Percentiles rank a stretch among this genome's conserved stretches.
phyloP scores from a whole-genome alignment of 2,797 vertebrate genomes.

The Florisuga fusca region DNA sequence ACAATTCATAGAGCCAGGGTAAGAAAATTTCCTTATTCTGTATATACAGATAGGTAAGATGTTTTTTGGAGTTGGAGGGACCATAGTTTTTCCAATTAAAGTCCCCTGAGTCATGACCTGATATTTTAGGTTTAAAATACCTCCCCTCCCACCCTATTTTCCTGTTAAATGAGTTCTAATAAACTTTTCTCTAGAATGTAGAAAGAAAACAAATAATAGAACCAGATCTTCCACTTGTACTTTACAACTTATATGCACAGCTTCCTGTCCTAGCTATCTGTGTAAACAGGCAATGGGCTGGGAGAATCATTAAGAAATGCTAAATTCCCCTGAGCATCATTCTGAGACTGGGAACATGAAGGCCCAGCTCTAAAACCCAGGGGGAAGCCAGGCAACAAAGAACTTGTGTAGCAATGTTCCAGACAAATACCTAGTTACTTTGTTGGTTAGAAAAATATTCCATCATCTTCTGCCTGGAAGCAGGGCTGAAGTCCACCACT shows the following conservation, averaged over 20 bases:
- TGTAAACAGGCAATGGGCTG: neutral
- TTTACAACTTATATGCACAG: neutral
- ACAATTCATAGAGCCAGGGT: neutral
- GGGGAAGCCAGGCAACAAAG: neutral
- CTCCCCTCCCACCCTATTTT: neutral
- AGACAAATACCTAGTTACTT: neutral
- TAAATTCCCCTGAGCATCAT: neutral
- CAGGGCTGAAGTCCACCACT: neutral
- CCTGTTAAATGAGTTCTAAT: neutral
- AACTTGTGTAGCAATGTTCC: neutral
- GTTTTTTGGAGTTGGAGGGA: neutral
- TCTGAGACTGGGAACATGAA: neutral
- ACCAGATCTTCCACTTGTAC: neutral
- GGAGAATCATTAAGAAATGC: neutral
- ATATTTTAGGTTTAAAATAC: neutral
- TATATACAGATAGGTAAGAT: neutral
- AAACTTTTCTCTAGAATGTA: neutral
- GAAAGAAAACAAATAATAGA: neutral
- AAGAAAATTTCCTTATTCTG: neutral
- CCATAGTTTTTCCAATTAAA: neutral
- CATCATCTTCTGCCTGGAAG: neutral
- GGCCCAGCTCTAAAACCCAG: neutral
- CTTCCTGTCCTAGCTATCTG: neutral
- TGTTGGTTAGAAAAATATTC: neutral
- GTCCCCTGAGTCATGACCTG: neutral